phyloP scores from a whole-genome alignment of 2,113 vertebrate genomes.

The Bos javanicus region DNA sequence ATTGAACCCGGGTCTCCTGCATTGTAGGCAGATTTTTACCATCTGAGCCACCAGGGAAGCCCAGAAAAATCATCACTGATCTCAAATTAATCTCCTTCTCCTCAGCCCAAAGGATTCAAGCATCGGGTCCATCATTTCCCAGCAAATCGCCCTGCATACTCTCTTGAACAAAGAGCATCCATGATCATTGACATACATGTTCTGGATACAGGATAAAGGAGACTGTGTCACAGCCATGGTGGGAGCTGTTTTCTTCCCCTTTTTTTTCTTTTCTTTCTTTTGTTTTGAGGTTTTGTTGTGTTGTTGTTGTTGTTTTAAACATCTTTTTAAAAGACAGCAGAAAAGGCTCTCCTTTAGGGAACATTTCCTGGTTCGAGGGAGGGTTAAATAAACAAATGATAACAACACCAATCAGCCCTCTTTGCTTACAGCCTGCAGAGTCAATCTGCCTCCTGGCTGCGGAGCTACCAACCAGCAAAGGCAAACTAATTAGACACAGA shows the following conservation, averaged over 20 bases:
- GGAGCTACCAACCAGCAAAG: conserved; percentile 87
- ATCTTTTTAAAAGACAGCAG: conserved; percentile 60
- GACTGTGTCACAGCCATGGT: fast-evolving
- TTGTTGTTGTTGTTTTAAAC: background rate
- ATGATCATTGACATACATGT: fast-evolving
- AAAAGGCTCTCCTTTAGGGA: conserved; percentile 71
- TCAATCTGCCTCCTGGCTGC: conserved; percentile 87
- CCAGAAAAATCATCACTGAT: background rate
- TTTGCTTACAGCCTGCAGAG: conserved; percentile 86
- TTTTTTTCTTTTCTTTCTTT: background rate
- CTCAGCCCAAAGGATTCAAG: background rate
- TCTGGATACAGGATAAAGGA: background rate
- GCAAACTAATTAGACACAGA: conserved; percentile 91
- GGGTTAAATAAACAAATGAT: conserved; percentile 90
- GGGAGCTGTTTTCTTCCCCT: background rate
- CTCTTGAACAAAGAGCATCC: conserved; percentile 12
- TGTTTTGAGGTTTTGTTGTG: background rate
- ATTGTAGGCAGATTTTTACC: background rate
- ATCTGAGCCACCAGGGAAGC: background rate
- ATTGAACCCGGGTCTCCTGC: background rate
- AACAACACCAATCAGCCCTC: conserved; percentile 90
- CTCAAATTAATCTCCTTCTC: background rate
- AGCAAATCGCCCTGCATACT: background rate
- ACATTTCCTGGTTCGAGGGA: conserved; percentile 79
- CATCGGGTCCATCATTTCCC: fast-evolving